A percentile compares a stretch with the other conserved stretches of the same genome.
Conservation (phyloP, 2,888 invertebrate genomes). For the Vannuccia rotundouncinata region DNA sequence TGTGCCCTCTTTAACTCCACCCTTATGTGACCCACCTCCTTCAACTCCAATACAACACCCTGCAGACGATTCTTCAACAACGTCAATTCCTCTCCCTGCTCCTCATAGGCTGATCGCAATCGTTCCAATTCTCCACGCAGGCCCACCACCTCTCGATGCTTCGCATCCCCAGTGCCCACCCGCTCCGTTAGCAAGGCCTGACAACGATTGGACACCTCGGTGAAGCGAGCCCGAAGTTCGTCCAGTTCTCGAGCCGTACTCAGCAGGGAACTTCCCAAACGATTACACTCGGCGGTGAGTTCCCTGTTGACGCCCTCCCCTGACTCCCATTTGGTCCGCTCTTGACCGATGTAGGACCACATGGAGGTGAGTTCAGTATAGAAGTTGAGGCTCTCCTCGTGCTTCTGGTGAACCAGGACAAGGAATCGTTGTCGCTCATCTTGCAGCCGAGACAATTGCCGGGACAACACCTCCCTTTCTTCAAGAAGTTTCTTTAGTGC, state of each 20-base stretch:
- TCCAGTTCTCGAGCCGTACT: neutral
- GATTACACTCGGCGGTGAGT: neutral
- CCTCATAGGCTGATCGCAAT: neutral
- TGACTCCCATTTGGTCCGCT: conserved; percentile 47
- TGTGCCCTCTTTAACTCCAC: neutral
- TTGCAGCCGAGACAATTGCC: conserved; percentile 65
- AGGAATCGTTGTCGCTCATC: conserved; percentile 57
- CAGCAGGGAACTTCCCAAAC: neutral
- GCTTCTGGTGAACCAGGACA: conserved; percentile 66
- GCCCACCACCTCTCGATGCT: neutral
- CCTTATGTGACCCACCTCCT: neutral
- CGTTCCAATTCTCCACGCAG: neutral
- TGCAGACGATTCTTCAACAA: neutral
- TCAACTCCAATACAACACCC: neutral
- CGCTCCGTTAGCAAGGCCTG: neutral
- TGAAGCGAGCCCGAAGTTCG: neutral
- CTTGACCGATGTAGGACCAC: conserved; percentile 44
- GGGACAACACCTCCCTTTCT: conserved; percentile 60
- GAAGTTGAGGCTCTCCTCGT: conserved; percentile 75
- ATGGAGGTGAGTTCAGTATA: conserved; percentile 77
- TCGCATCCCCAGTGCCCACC: neutral
- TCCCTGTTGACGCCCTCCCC: conserved; percentile 45
- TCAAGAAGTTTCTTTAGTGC: conserved; percentile 44
- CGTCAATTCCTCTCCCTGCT: neutral
- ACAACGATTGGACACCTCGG: neutral